Base-by-base conservation (phyloP, 2,113 vertebrate species). In the Caranx ignobilis region DNA sequence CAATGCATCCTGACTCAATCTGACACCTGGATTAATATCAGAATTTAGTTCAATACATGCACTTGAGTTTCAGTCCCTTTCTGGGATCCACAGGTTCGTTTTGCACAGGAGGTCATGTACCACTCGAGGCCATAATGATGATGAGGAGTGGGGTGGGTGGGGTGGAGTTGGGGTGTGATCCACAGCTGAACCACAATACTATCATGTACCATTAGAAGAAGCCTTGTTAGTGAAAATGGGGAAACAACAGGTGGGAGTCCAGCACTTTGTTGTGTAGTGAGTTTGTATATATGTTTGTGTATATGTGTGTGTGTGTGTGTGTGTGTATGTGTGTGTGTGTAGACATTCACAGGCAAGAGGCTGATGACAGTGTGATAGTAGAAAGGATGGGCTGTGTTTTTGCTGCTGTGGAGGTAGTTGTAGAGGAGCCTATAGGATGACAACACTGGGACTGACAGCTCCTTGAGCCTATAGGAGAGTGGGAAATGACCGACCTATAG, bases 401-500 rank as follows among this genome's bases (percentile, higher is more conserved):
- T 95, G 96, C 96, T 87, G 94, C 95, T 95, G 96, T 97, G 96
- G 97, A 98, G 97, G 97, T 98, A 99, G 97, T 96, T 97, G 95
- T 95, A 95, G 94, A 78, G 81, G 79, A 83, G 68, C 66, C 41
- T 70, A 37, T 60, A 55, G 26, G 71, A 82, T 31, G 16, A 83
- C 47, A 26, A 87, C 71, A 72, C 37, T 68, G 39, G 73, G 79
- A 83, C 60, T 71, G 52, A 78, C 73, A 74, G 56, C 74, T 82
- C 60, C 64, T 75, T 78, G 54, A 79, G 77, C 71, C 75, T 48
- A 76, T 73, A 76, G 61, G 63, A 72, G 63, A 31, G 69, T 31
- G 19, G 26, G 72, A 77, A 60, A 79, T 47, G 18, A 85, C 52
- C 72, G 47, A 34, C 37, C 71, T 68, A 76, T 79, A 73, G 63